phyloP scores from a whole-genome alignment of 2,888 invertebrate genomes.

The Resseliella maxima region DNA sequence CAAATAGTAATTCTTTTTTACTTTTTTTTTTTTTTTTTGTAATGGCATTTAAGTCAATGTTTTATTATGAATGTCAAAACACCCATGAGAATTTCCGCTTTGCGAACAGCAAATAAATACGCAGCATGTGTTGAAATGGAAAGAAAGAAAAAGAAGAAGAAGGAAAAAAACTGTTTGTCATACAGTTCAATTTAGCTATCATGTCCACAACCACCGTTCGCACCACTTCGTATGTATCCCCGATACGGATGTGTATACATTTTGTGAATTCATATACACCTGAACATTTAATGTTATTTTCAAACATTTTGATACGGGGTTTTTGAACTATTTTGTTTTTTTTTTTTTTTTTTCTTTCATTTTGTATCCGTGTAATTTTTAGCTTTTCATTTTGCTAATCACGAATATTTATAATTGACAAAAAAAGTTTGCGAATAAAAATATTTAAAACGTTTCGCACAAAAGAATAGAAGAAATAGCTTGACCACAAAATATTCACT shows the following conservation, averaged over 20 bases:
- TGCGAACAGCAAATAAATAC: neutral
- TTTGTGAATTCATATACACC: neutral
- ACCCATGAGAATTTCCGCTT: constrained; percentile 33
- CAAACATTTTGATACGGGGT: neutral
- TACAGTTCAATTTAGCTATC: neutral
- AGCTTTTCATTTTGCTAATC: neutral
- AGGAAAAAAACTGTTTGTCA: constrained; percentile 1
- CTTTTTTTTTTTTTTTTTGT: neutral
- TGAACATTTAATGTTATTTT: constrained; percentile 4
- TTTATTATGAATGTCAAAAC: neutral
- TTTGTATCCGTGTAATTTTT: neutral
- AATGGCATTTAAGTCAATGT: neutral
- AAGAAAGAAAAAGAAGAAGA: too few relatives aligned
- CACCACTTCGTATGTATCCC: neutral
- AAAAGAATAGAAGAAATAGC: neutral
- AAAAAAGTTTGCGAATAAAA: neutral
- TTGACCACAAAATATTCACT: too few relatives aligned
- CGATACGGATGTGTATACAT: neutral
- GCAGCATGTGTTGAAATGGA: constrained; percentile 14
- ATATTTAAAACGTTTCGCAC: neutral
- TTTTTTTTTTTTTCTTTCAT: neutral
- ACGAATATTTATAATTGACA: neutral
- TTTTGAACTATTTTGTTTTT: constrained; percentile 14
- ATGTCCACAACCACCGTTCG: neutral
- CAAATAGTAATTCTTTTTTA: too few relatives aligned